Conservation (phyloP, 2,113 vertebrate species). For the Eclectus roratus region DNA sequence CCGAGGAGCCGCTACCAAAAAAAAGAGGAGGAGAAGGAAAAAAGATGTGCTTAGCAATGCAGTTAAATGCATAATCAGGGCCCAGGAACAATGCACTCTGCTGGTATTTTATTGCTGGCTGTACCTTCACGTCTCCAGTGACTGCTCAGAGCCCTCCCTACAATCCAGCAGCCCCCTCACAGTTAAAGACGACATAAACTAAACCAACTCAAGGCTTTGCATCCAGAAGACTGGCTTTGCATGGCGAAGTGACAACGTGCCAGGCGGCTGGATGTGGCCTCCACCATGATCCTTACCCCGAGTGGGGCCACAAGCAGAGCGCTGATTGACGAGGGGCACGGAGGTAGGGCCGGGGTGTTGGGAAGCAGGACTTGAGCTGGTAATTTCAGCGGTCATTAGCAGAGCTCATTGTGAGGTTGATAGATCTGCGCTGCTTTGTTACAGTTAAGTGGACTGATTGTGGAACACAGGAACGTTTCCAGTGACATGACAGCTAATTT, state of each 20-base stretch:
- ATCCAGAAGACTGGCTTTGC: background rate
- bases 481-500: constrained; percentile 72
- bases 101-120: constrained; percentile 52
- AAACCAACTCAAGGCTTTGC: background rate
- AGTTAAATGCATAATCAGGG: constrained; percentile 49
- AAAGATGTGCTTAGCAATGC: constrained; percentile 57
- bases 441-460: constrained; percentile 72
- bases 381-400: constrained; percentile 68
- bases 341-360: constrained; percentile 23
- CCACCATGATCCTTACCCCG: fast-evolving
- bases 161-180: background rate
- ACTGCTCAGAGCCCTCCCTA: background rate
- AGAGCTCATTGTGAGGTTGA: constrained; percentile 59
- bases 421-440: constrained; percentile 68
- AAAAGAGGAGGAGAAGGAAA: background rate
- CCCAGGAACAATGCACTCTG: constrained; percentile 35
- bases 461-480: constrained; percentile 65
- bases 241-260: fast-evolving
- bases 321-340: background rate
- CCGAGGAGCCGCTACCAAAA: background rate
- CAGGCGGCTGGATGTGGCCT: background rate
- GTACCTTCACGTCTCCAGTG: background rate
- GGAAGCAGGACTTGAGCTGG: constrained; percentile 40
- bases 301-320: background rate
- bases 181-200: background rate